phyloP scores from a whole-genome alignment of 2,888 invertebrate species.

The Agrochola lychnidis region DNA sequence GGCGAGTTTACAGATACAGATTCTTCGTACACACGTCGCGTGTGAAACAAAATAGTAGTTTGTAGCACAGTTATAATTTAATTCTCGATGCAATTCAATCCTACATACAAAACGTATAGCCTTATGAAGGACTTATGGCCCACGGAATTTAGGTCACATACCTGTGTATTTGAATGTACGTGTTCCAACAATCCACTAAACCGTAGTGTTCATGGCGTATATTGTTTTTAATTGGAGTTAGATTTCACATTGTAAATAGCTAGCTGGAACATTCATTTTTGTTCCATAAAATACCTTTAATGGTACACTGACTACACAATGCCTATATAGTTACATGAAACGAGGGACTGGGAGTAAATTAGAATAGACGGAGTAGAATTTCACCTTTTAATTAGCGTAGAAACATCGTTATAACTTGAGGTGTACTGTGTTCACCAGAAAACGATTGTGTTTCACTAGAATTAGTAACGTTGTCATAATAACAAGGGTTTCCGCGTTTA shows the following conservation, averaged over 20 bases:
- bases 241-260: constrained; percentile 21
- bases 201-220: constrained; percentile 19
- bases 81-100: constrained; percentile 13
- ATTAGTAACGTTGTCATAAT: constrained; percentile 79
- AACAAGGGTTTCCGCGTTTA: constrained; percentile 74
- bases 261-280: constrained; percentile 21
- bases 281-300: constrained; percentile 4
- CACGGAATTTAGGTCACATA: constrained; percentile 27
- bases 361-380: constrained; percentile 41
- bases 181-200: constrained; percentile 11
- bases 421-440: constrained; percentile 52
- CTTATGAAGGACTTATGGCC: background rate
- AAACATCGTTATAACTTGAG: constrained; percentile 52
- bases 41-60: constrained; percentile 16
- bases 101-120: constrained; percentile 1
- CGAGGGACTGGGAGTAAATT: constrained; percentile 30
- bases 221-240: constrained; percentile 51
- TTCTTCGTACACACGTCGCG: background rate
- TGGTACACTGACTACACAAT: constrained; percentile 10
- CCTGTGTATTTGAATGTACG: constrained; percentile 19
- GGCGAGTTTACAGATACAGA: constrained; percentile 5
- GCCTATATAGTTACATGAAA: constrained; percentile 13
- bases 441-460: constrained; percentile 71
- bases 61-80: constrained; percentile 19
- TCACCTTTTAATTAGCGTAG: constrained; percentile 53